phyloP scores from a whole-genome alignment of 2,113 vertebrate species.

The Naja naja region DNA sequence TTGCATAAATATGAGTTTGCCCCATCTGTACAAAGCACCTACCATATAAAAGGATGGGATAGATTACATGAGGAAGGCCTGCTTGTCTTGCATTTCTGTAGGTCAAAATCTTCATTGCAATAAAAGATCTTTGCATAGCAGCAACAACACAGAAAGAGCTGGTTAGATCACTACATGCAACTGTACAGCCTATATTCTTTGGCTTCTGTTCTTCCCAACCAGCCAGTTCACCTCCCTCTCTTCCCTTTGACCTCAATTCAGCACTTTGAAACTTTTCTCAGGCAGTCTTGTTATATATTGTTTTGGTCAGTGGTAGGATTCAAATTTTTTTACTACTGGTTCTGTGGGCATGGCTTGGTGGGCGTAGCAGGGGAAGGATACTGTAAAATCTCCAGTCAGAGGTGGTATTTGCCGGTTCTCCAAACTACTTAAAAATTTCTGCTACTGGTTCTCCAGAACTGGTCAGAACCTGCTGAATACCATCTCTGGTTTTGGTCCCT shows the following conservation, averaged over 20 bases:
- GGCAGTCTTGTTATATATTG: not conserved
- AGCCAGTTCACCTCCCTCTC: not conserved
- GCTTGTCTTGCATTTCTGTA: not conserved
- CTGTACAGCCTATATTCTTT: not conserved
- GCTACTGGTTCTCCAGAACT: too few species aligned
- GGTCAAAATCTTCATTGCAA: not conserved
- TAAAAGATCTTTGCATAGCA: not conserved
- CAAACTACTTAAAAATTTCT: too few species aligned
- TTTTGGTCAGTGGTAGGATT: too few species aligned
- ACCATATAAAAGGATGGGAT: not conserved
- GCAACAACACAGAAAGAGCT: not conserved
- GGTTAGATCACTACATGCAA: not conserved
- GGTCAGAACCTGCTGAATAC: too few species aligned
- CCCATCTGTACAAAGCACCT: not conserved
- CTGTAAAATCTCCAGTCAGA: too few species aligned
- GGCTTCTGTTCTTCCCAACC: not conserved
- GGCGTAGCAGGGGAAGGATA: too few species aligned
- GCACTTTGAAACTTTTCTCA: not conserved
- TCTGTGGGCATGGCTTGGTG: too few species aligned
- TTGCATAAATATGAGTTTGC: not conserved
- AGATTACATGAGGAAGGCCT: not conserved
- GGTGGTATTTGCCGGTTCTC: too few species aligned
- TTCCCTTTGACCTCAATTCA: not conserved
- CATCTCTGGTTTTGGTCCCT: not conserved
- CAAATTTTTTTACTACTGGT: too few species aligned